Base-by-base conservation (phyloP, 2,888 invertebrate species). In the Limenitis arthemis region DNA sequence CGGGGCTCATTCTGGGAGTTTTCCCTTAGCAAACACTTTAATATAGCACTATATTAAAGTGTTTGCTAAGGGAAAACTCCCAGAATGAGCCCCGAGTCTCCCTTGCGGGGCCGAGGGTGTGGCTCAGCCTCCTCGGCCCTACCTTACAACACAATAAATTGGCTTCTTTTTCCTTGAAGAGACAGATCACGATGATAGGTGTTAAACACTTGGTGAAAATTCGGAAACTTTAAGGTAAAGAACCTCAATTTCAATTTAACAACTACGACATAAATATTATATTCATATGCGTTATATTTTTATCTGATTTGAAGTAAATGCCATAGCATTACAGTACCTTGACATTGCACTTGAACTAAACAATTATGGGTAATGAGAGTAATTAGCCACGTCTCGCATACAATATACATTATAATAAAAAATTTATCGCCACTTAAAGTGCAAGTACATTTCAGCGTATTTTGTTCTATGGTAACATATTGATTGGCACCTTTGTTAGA, bases 41-140 rank as follows among this genome's bases (percentile, higher is more conserved):
- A 69, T 69, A 68, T 55, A 60, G 65, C n/a, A n/a, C 65, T 60
- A 55, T 68, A 69, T 69, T 67, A 72, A 74, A 75, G 68, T 74
- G 73, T 76, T 73, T 73, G 66, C 70, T 51, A 58, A 58, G 54
- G 53, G 56, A 56, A 57, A 55, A 54, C 58, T 50, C 43, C 49
- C 43, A 47, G 50, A 39, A 44, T 20, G 20, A 20, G 20, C 44
- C 39, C 49, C 40, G 39, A 33, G 20, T 44, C 46, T 47, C 49
- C 50, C 51, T 30, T 29, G 54, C 49, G 54, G 30, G 49, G 48
- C 34, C 50, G 42, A 47, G n/a, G 46, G 51, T 39, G 51, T 48
- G 40, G 38, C 7, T 43, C 42, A 8, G 39, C 36, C 40, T 34
- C 47, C 40, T 36, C 30, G 6, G 37, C 54, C 40, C 12, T 39